A percentile compares a stretch with the other conserved stretches of the same genome.
These are phyloP conservation scores for Scatophagus argus DNA, from an alignment of 2,113 vertebrate species.

Conservation along the genomic window DNA sequence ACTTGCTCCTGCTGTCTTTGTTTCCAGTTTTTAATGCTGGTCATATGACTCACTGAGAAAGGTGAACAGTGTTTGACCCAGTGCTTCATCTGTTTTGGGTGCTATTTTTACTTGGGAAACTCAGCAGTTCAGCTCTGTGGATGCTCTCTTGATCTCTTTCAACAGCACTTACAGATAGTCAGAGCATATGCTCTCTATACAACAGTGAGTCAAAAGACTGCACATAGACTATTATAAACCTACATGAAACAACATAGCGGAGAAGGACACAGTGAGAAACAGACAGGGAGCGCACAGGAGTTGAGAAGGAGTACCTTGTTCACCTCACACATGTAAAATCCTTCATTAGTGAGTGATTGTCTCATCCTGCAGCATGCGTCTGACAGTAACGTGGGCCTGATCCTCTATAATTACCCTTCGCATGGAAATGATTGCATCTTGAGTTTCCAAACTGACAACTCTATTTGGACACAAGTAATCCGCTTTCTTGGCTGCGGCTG, in stretches of 20 bases:
- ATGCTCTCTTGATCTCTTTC: background rate
- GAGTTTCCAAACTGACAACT: conserved; percentile 86
- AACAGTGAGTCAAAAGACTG: background rate
- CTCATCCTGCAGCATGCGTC: conserved; percentile 70
- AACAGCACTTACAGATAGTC: conserved; percentile 3
- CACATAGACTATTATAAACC: background rate
- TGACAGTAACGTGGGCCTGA: conserved; percentile 75
- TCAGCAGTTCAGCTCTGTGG: background rate
- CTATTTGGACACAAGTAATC: conserved; percentile 86
- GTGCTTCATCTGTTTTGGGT: background rate
- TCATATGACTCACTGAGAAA: background rate
- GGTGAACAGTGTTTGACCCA: background rate
- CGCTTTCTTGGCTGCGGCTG: conserved; percentile 80
- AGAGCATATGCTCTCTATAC: background rate
- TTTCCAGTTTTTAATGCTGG: background rate
- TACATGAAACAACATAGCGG: background rate
- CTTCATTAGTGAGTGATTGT: conserved; percentile 83
- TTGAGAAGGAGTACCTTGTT: conserved; percentile 60
- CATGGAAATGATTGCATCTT: conserved; percentile 82
- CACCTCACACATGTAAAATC: conserved; percentile 80
- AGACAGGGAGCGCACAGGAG: conserved; percentile 27
- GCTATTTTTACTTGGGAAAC: background rate
- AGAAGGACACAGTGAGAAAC: background rate
- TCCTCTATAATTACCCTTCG: conserved; percentile 82
- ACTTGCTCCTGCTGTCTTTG: background rate